Base-by-base conservation (phyloP, 1,140 invertebrate genomes). In the Drosophila dunni region DNA sequence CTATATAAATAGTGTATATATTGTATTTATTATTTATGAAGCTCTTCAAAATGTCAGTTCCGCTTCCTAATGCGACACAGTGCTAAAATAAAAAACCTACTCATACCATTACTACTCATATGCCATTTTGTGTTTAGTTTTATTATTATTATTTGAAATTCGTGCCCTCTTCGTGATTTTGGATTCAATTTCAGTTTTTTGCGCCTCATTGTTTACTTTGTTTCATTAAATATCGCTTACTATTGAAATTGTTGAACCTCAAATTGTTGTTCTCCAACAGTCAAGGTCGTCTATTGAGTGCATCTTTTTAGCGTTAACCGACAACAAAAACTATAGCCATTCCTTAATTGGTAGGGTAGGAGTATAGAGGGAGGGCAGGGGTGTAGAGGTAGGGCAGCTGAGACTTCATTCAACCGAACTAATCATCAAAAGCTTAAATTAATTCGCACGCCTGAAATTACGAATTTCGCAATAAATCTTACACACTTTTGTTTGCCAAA, bases 221-320 rank as follows among this genome's bases (percentile, higher is more conserved):
- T 64, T 70, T 56, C 65, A 86, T 86, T 86, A 85, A 81, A 85
- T 63, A 81, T 78, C 82, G 64, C 71, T 81, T 84, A 84, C 81
- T 69, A 79, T 83, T 61, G 78, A 80, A 74, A 56, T 51, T 67
- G 77, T 29, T 4, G 20, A 33, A 13, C 13, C 29, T 53, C 54
- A 48, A 40, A 62, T 66, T 69, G 29, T 69, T 60, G 62, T 50
- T 60, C 58, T 61, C 79, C 62, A 60, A 48, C 48, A 63, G 62
- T 78, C 80, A 82, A 82, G 80, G 80, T 82, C 80, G 57, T 48
- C 20, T 58, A 66, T 84, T 77, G 63, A 85, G 70, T 79, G 77
- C 81, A 81, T 85, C 81, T 78, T 78, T 46, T 78, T 46, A 51
- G 42, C 68, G n/a, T 29, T 50, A 66, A 62, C 50, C 46, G 80